Percentiles rank a stretch among this genome's conserved stretches.
These are phyloP conservation scores for Cheiracanthium punctorium DNA, from an alignment of 2,888 invertebrate species.

Conservation along the genomic window DNA sequence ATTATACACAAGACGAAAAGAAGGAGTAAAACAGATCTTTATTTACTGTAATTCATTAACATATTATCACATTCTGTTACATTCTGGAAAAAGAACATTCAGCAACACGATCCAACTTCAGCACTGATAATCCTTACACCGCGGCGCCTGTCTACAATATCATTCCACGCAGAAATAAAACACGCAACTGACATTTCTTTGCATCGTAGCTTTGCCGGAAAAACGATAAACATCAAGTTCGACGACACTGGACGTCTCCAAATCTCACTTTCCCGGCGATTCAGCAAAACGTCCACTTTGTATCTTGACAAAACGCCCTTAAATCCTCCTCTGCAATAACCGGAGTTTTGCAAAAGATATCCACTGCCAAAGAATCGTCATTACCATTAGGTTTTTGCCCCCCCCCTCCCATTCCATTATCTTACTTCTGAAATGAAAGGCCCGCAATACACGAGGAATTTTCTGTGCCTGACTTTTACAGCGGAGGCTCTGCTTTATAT, in stretches of 20 bases:
- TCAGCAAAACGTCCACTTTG: constrained; percentile 46
- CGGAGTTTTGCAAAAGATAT: constrained; percentile 37
- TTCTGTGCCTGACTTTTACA: constrained; percentile 58
- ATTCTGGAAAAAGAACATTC: too few species aligned
- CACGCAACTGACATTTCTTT: background rate
- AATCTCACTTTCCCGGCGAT: constrained; percentile 15
- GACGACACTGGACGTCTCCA: constrained; percentile 34
- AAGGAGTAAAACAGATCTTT: too few species aligned
- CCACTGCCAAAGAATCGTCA: constrained; percentile 41
- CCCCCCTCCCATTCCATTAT: constrained; percentile 61
- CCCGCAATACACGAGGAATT: constrained; percentile 36
- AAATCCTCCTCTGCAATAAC: constrained; percentile 47
- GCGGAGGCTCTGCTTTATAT: constrained; percentile 44
- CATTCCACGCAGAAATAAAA: background rate
- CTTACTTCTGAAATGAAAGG: constrained; percentile 41
- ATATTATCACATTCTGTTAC: too few species aligned
- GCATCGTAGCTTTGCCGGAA: constrained; percentile 19
- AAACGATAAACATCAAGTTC: constrained; percentile 57
- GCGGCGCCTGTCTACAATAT: background rate
- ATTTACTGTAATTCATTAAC: too few species aligned
- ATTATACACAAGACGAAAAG: too few species aligned
- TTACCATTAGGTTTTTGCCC: constrained; percentile 28
- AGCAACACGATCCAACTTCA: too few species aligned
- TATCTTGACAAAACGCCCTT: constrained; percentile 51
- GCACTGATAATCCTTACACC: too few species aligned